Conservation (phyloP, 2,888 invertebrate genomes). For the Melanchra persicariae region DNA sequence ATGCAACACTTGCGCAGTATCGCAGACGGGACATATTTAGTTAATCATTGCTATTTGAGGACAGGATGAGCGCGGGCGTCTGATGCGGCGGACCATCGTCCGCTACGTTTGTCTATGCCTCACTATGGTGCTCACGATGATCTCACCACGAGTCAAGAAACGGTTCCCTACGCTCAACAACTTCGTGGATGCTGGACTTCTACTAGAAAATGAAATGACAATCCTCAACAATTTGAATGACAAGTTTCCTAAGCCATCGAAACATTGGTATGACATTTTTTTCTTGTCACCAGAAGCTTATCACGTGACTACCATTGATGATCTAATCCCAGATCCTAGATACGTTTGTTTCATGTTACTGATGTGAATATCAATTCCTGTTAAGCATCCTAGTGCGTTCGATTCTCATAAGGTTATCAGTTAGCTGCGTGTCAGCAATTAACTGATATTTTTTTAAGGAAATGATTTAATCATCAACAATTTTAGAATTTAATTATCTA, state of each 20-base stretch:
- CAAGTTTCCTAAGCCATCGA: slow-evolving; percentile 96
- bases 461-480: slow-evolving; percentile 32
- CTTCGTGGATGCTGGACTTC: slow-evolving; percentile 95
- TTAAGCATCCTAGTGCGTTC: slow-evolving; percentile 6
- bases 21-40: slow-evolving; percentile 51
- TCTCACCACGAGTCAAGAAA: slow-evolving; percentile 97
- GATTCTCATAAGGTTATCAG: slow-evolving; percentile 20
- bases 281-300: neutral
- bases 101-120: slow-evolving; percentile 96
- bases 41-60: slow-evolving; percentile 65
- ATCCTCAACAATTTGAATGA: slow-evolving; percentile 95
- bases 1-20: slow-evolving; percentile 12
- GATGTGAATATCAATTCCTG: slow-evolving; percentile 29
- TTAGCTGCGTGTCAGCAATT: slow-evolving; percentile 19
- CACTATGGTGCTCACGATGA: slow-evolving; percentile 96
- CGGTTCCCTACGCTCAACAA: slow-evolving; percentile 96
- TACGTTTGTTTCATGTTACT: slow-evolving; percentile 11
- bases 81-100: slow-evolving; percentile 96
- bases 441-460: slow-evolving; percentile 47
- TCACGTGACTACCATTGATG: slow-evolving; percentile 3
- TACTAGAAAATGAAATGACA: slow-evolving; percentile 95
- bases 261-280: slow-evolving; percentile 93
- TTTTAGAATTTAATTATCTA: slow-evolving; percentile 2
- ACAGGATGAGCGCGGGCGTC: slow-evolving; percentile 95
- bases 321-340: slow-evolving; percentile 12